These are phyloP conservation scores for Iguana delicatissima DNA, from an alignment of 2,797 vertebrate species.

Conservation along the genomic window DNA sequence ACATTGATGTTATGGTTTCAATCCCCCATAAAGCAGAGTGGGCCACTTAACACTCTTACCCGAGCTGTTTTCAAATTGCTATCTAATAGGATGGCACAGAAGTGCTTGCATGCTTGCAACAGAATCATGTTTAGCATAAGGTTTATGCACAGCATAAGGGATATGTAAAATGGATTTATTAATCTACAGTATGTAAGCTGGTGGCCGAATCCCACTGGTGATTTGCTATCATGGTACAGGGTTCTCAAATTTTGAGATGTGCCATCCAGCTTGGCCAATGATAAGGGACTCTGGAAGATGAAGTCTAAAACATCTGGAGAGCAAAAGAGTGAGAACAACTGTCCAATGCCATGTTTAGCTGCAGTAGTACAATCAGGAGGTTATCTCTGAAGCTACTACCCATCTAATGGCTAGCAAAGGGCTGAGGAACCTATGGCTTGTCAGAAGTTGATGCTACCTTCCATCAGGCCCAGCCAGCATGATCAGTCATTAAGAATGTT, in stretches of 20 bases:
- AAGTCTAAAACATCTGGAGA: too few relatives aligned
- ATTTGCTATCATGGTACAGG: not conserved
- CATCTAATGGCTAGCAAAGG: not conserved
- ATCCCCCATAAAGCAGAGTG: constrained; percentile 22
- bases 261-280: not conserved
- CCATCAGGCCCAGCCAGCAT: not conserved
- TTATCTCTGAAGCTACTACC: not conserved
- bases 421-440: not conserved
- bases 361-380: not conserved
- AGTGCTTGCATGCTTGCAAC: not conserved
- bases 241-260: not conserved
- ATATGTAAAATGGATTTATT: constrained; percentile 21
- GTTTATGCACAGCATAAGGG: too few relatives aligned
- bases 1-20: not conserved
- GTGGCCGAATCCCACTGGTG: not conserved
- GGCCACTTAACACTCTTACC: not conserved
- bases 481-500: not conserved
- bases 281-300: too few relatives aligned
- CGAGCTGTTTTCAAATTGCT: not conserved
- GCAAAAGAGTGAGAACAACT: not conserved
- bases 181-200: too few relatives aligned
- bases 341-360: not conserved
- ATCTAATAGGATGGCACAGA: not conserved
- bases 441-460: not conserved
- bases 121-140: not conserved